Base-by-base conservation (phyloP, 2,113 vertebrate genomes). In the Peromyscus californicus region DNA sequence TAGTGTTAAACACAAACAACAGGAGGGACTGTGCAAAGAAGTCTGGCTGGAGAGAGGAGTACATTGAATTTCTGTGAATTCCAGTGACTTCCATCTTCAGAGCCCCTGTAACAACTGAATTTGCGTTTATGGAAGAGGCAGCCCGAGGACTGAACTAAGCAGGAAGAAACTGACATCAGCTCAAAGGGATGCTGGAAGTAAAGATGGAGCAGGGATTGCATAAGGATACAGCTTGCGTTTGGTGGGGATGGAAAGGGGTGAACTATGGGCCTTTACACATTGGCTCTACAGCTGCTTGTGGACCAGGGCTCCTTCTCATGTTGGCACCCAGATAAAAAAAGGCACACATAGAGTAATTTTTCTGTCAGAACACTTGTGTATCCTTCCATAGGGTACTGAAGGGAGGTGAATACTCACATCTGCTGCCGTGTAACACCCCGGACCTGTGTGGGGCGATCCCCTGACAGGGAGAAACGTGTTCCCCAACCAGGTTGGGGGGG, bases 341-440 rank as follows among this genome's bases (percentile, higher is more conserved):
- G 21, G 74, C 59, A 86, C 69, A 91, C 74, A 87, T n/a, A 45
- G n/a, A 17, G 6, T 19, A 65, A 29, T 7, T 88, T 88, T 90
- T 85, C 89, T 95, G 86, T 19, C 10, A 51, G 13, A 12, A 69
- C 95, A 79, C 36, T 13, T 67, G 39, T n/a, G 33, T 74, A 24
- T 69, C 24, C 59, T 45, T 83, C n/a, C 3, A 51, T 7, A 82
- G 75, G 33, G 33, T 89, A 67, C 24, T 15, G 65, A 89, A n/a
- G 21, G 63, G 57, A 89, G 16, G 76, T 12, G 57, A 82, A 24
- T 67, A 91, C 98, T 98, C 96, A 99, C 99, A 94, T 98, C 95
- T 0, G 98, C 98, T 94, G 96, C 97, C 54, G 98, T 75, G 95
- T 99, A 99, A 86, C 29, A 95, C 10, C 99, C 99, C 0, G 99